Evolutionary conservation across 1,140 invertebrate species (phyloP).

Genomic region (Drosophila eugracilis): DNA sequence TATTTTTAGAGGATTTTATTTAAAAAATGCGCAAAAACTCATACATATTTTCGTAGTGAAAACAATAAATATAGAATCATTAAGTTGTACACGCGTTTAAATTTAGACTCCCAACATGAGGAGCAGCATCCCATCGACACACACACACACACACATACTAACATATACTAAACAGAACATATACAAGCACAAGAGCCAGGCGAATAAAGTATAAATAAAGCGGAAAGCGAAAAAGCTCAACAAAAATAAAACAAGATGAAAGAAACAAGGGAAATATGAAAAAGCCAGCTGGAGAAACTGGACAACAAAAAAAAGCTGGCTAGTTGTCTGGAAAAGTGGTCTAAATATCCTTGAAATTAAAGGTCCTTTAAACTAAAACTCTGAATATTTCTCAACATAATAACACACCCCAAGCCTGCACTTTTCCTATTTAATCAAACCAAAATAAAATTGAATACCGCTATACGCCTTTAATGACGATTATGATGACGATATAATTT

Average conservation of each 20-base stretch:
- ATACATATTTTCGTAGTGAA: slow-evolving; percentile 84
- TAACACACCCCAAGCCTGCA: too few species aligned
- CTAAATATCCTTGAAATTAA: not conserved
- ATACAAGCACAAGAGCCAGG: slow-evolving; percentile 28
- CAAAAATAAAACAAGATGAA: slow-evolving; percentile 48
- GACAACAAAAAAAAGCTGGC: not conserved
- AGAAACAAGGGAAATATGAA: slow-evolving; percentile 10
- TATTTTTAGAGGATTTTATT: slow-evolving; percentile 58
- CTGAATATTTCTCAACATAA: too few species aligned
- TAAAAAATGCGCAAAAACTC: slow-evolving; percentile 83
- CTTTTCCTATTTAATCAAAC: too few species aligned
- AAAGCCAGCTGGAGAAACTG: slow-evolving; percentile 23
- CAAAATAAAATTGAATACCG: not conserved
- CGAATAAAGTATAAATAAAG: slow-evolving; percentile 59
- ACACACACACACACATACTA: not conserved
- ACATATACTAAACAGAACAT: not conserved
- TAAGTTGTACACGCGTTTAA: slow-evolving; percentile 84
- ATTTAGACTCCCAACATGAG: slow-evolving; percentile 69
- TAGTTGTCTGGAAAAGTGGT: not conserved
- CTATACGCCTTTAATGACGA: not conserved
- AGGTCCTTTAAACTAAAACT: not conserved
- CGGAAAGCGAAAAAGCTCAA: slow-evolving; percentile 44
- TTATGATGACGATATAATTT: not conserved
- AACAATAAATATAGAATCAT: slow-evolving; percentile 85
- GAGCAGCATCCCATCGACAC: slow-evolving; percentile 25